These are phyloP conservation scores for Plutomurus gul DNA, from an alignment of 1,140 invertebrate genomes.

Conservation along the genomic window DNA sequence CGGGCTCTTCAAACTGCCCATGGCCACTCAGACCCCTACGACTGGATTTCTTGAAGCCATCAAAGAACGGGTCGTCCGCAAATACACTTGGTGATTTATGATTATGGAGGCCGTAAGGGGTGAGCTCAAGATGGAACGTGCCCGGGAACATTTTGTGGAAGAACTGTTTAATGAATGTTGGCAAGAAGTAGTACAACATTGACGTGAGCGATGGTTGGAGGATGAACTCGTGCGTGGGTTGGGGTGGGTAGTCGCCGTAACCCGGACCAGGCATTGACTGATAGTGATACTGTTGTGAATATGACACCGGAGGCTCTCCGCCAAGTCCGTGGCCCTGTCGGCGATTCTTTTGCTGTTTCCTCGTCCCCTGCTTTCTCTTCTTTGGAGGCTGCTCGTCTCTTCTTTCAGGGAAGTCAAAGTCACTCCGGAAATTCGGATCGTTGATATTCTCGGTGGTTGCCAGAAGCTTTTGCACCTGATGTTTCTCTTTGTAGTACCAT, in stretches of 20 bases:
- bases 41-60: conserved; percentile 1
- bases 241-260: background rate
- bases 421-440: too few relatives aligned
- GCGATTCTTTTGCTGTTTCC: background rate
- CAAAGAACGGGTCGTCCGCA: background rate
- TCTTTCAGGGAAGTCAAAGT: too few relatives aligned
- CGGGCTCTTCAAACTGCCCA: too few relatives aligned
- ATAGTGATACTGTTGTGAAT: background rate
- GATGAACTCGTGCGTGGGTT: background rate
- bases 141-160: background rate
- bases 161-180: background rate
- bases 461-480: too few relatives aligned
- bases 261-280: background rate
- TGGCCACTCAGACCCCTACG: too few relatives aligned
- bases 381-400: too few relatives aligned
- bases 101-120: background rate
- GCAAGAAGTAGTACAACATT: background rate
- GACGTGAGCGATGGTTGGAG: background rate
- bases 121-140: background rate
- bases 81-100: background rate
- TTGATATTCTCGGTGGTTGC: too few relatives aligned
- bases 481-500: too few relatives aligned
- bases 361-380: too few relatives aligned
- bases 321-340: background rate
- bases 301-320: background rate